Percentiles rank a stretch among this genome's conserved stretches.
These are phyloP conservation scores for Drosophila insularis DNA, from an alignment of 1,140 invertebrate species.

Conservation along the genomic window DNA sequence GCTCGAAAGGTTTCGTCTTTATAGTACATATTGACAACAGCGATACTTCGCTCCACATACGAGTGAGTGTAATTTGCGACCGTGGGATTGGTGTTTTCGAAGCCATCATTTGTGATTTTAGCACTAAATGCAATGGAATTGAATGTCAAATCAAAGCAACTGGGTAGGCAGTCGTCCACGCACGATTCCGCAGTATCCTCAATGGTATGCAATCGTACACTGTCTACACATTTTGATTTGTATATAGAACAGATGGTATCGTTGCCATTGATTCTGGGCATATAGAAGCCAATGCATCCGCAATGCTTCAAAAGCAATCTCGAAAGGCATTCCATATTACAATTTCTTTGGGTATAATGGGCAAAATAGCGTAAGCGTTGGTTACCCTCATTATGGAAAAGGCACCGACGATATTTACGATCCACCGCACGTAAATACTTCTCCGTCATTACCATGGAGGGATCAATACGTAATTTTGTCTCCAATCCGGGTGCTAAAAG, in stretches of 20 bases:
- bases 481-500: constrained; percentile 87
- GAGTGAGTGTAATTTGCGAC: constrained; percentile 85
- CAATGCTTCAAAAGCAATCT: constrained; percentile 86
- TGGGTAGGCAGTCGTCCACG: constrained; percentile 86
- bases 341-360: constrained; percentile 84
- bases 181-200: constrained; percentile 50
- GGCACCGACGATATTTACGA: constrained; percentile 87
- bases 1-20: constrained; percentile 87
- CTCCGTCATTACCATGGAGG: constrained; percentile 86
- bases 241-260: constrained; percentile 60
- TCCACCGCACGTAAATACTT: constrained; percentile 84
- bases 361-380: constrained; percentile 84
- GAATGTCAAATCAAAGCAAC: constrained; percentile 87
- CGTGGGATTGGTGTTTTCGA: constrained; percentile 38
- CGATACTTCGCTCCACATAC: constrained; percentile 89
- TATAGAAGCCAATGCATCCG: constrained; percentile 87
- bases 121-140: constrained; percentile 84
- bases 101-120: constrained; percentile 67
- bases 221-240: constrained; percentile 54
- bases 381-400: constrained; percentile 87
- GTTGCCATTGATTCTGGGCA: constrained; percentile 83
- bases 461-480: constrained; percentile 86
- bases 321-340: constrained; percentile 88
- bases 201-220: constrained; percentile 48
- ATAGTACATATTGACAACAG: constrained; percentile 89